A percentile compares a stretch with the other conserved stretches of the same genome.
phyloP scores from a whole-genome alignment of 1,140 invertebrate species.

The Triops cancriformis region DNA sequence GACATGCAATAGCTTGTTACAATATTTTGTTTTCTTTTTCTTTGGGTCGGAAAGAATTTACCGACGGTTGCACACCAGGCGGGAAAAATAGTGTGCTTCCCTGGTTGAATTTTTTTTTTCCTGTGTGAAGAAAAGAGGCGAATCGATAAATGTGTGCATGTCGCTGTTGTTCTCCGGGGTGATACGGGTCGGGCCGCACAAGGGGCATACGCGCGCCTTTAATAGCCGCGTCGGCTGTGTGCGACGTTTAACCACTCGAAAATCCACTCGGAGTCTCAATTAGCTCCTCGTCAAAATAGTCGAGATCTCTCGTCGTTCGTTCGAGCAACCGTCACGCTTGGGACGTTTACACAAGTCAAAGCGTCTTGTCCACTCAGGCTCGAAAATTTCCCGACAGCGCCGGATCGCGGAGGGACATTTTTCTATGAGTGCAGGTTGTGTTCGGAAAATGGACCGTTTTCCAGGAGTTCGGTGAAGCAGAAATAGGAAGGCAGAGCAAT shows the following conservation, averaged over 20 bases:
- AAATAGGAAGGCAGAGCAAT: neutral
- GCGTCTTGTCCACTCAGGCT: neutral
- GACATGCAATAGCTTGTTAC: neutral
- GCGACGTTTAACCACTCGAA: neutral
- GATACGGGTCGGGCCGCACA: neutral
- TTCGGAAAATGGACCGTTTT: neutral
- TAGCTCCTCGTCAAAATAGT: slow-evolving; percentile 5
- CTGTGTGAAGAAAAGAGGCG: neutral
- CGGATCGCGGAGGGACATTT: neutral
- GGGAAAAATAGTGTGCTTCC: neutral
- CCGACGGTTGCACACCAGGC: neutral
- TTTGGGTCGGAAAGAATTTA: neutral
- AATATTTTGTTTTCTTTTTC: neutral
- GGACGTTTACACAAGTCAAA: neutral
- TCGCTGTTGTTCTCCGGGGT: neutral
- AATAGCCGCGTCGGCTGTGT: neutral
- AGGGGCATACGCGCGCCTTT: slow-evolving; percentile 2
- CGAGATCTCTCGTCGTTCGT: neutral
- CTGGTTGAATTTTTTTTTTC: neutral
- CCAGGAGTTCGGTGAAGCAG: neutral
- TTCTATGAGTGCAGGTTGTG: neutral
- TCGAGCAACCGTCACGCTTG: neutral
- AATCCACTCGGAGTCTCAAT: neutral
- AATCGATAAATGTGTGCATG: neutral
- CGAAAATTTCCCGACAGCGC: neutral